Base-by-base conservation (phyloP, 2,888 invertebrate genomes). In the Protophormia terraenovae region DNA sequence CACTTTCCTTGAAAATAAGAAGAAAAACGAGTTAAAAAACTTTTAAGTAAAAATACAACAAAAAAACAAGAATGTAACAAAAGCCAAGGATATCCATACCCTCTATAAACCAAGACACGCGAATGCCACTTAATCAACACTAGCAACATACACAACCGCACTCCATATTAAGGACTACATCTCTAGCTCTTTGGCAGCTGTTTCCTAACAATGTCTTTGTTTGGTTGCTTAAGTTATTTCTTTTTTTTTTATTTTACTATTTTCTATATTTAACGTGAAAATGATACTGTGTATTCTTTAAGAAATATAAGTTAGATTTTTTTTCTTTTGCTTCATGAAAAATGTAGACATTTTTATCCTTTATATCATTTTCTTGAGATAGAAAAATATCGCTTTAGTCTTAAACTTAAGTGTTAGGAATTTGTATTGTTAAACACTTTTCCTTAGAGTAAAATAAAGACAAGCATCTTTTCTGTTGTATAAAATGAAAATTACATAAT, bases 81-180 rank as follows among this genome's bases (percentile, higher is more conserved):
- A 27, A 19, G 2, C 2, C 32, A 53, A 24, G 29, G 29, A 75
- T 41, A 41, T 19, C 60, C 22, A 45, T 55, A 19, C 29, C 69
- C 35, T 60, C 29, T 45, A 12, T 19, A 29, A 66, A 45, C n/a
- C 24, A 41, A 60, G 38, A 50, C 60, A 66, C 55, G 55, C 66
- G 71, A 72, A 67, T 53, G 71, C 80, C 80, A 80, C 84, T 84
- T 80, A 84, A 84, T 84, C 80, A 84, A 76, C 84, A 60, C 58
- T 32, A 50, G 35, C 2, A 19, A 64, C 47, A 72, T 32, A 45
- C 14, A 53, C 24, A 55, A 16, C 45, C 27, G 19, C 55, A 6
- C 22, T 67, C 16, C 7, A 58, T 19, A 60, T 41, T 38, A 41
- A 41, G 45, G 27, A 55, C 22, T 35, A 32, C 73, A 55, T 75